Conservation (phyloP, 2,888 invertebrate species). For the Automeris io region DNA sequence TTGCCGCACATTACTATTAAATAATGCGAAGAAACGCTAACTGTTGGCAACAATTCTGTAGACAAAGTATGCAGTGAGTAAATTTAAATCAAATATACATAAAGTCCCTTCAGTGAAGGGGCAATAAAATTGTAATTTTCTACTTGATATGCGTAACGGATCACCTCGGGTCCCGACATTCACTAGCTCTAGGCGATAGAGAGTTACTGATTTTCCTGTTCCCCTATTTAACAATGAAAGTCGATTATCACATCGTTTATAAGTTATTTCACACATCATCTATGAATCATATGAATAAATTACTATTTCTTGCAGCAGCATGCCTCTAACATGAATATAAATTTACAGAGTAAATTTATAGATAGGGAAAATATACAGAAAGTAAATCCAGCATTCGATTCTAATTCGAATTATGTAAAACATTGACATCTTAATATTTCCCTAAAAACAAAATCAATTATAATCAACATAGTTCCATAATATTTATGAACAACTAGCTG, state of each 20-base stretch:
- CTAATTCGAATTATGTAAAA: too few species aligned
- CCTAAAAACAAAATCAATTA: too few species aligned
- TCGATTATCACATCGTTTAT: conserved; percentile 7
- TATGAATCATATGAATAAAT: neutral
- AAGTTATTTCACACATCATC: neutral
- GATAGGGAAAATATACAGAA: too few species aligned
- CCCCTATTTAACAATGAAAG: conserved; percentile 47
- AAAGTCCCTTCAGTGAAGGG: conserved; percentile 7
- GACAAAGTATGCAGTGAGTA: neutral
- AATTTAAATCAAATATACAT: neutral
- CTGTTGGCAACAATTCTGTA: neutral
- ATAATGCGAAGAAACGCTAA: neutral
- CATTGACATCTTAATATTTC: too few species aligned
- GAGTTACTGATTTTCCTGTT: conserved; percentile 57
- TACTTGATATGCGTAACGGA: conserved; percentile 50
- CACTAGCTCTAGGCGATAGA: conserved; percentile 43
- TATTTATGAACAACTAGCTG: too few species aligned
- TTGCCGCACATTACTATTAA: neutral
- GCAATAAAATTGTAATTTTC: conserved; percentile 33
- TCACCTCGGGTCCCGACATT: conserved; percentile 23
- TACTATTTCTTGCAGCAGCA: too few species aligned
- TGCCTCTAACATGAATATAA: too few species aligned
- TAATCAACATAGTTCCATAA: too few species aligned
- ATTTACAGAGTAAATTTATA: too few species aligned
- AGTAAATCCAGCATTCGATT: too few species aligned